phyloP scores from a whole-genome alignment of 2,113 vertebrate genomes.

The Struthio camelus region DNA sequence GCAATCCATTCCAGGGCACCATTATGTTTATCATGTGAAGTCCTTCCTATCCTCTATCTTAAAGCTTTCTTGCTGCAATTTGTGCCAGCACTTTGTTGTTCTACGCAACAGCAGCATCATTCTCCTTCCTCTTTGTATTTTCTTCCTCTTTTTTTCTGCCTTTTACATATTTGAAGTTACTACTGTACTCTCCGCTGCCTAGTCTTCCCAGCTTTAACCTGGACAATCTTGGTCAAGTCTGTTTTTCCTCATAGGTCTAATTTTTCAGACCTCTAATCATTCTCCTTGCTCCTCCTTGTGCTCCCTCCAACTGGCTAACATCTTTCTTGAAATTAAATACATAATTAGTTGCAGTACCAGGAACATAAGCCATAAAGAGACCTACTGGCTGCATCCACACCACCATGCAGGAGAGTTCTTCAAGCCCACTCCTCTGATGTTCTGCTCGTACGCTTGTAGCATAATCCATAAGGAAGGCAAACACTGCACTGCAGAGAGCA shows the following conservation, averaged over 20 bases:
- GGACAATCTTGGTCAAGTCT: background rate
- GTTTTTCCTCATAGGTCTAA: background rate
- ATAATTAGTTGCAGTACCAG: background rate
- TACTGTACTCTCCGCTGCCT: background rate
- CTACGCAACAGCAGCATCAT: background rate
- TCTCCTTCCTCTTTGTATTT: background rate
- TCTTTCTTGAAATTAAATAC: background rate
- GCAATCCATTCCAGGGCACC: background rate
- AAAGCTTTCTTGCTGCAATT: background rate
- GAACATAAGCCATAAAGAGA: accelerated
- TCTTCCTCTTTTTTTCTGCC: background rate
- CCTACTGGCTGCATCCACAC: background rate
- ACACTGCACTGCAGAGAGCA: background rate
- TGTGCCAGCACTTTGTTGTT: background rate
- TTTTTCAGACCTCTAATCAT: background rate
- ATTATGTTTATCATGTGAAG: background rate
- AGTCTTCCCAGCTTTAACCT: background rate
- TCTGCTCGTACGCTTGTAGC: background rate
- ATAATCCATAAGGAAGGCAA: background rate
- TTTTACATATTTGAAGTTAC: background rate
- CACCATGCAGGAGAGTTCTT: background rate
- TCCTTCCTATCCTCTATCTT: background rate
- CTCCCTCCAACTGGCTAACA: background rate
- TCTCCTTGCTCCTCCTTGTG: background rate
- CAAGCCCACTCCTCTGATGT: background rate